Evolutionary conservation across 92 coral and sea anemone genomes (phyloP).

Genomic region (Porites lobata): DNA sequence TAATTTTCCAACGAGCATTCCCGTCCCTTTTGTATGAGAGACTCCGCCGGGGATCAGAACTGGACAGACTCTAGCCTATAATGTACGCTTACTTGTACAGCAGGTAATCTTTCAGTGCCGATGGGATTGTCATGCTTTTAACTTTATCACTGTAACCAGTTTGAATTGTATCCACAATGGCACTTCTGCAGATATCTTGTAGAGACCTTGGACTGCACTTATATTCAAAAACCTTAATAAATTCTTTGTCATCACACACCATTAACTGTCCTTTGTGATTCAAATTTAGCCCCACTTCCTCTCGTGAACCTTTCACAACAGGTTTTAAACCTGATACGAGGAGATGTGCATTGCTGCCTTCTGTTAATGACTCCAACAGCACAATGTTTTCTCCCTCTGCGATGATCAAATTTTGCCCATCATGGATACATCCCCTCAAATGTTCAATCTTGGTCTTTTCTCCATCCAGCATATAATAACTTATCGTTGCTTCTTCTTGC

Average conservation of each 20-base stretch:
- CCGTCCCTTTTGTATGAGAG: too few species aligned
- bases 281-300: slow-evolving; percentile 7
- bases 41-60: too few species aligned
- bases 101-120: not conserved
- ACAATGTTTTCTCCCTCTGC: slow-evolving; percentile 18
- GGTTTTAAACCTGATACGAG: slow-evolving; percentile 44
- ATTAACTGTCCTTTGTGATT: slow-evolving; percentile 37
- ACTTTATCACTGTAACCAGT: not conserved
- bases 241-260: slow-evolving; percentile 24
- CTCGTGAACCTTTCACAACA: not conserved
- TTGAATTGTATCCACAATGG: not conserved
- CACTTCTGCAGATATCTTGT: not conserved
- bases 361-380: slow-evolving; percentile 46
- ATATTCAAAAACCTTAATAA: slow-evolving; percentile 27
- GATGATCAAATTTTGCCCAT: slow-evolving; percentile 54
- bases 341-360: slow-evolving; percentile 44
- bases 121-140: not conserved
- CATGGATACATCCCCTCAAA: slow-evolving; percentile 40
- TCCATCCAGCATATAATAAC: slow-evolving; percentile 37
- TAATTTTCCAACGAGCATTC: too few species aligned
- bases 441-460: slow-evolving; percentile 21
- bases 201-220: not conserved
- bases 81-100: not conserved
- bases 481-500: slow-evolving; percentile 29
- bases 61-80: too few species aligned